Conservation (phyloP, 2,888 invertebrate species). For the Oligia latruncula region DNA sequence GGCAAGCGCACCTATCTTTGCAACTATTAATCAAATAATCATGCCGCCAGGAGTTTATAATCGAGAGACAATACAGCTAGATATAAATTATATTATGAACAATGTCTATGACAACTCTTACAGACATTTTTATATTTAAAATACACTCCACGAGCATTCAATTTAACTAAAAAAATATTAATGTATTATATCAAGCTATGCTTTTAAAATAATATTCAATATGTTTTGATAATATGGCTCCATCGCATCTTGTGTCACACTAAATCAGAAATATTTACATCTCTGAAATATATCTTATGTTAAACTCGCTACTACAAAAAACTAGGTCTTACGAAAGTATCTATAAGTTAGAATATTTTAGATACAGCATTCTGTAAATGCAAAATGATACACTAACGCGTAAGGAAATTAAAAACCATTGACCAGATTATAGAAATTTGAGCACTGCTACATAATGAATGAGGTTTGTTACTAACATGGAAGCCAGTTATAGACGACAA, state of each 20-base stretch:
- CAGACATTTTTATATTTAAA: constrained; percentile 57
- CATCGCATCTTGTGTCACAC: constrained; percentile 59
- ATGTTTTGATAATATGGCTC: constrained; percentile 67
- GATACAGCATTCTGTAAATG: constrained; percentile 63
- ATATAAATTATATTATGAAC: constrained; percentile 66
- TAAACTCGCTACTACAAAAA: constrained; percentile 62
- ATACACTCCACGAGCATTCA: constrained; percentile 65
- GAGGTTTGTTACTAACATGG: constrained; percentile 36
- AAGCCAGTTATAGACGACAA: constrained; percentile 44
- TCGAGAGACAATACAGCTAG: constrained; percentile 57
- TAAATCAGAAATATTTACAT: constrained; percentile 57
- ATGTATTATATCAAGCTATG: constrained; percentile 66
- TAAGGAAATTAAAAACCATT: constrained; percentile 38
- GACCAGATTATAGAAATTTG: constrained; percentile 54
- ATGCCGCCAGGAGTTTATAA: constrained; percentile 63
- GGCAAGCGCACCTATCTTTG: constrained; percentile 33
- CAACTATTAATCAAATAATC: constrained; percentile 51
- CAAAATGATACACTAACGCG: constrained; percentile 54
- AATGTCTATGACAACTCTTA: constrained; percentile 66
- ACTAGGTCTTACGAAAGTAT: constrained; percentile 61
- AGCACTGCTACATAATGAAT: constrained; percentile 57
- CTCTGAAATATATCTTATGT: constrained; percentile 57
- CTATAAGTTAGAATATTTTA: constrained; percentile 57
- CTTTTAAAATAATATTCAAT: constrained; percentile 67
- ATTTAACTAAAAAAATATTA: constrained; percentile 64